These are phyloP conservation scores for Drosophila guanche DNA, from an alignment of 1,140 invertebrate genomes.

Conservation along the genomic window DNA sequence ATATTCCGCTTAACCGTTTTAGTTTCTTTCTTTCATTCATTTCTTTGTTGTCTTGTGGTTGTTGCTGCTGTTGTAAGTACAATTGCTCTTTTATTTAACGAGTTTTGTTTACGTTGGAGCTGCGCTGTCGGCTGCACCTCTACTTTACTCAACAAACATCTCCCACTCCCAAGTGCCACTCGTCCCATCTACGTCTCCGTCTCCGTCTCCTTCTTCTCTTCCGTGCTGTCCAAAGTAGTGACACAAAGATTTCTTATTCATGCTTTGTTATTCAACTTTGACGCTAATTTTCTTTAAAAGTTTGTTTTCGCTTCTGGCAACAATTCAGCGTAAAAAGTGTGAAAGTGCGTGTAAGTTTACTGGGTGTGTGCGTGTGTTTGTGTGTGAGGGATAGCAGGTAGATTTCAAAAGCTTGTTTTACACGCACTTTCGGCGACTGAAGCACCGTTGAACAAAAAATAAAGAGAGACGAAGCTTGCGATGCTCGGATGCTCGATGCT, in stretches of 20 bases:
- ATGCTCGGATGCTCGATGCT: too few species aligned
- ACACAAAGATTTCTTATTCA: slow-evolving; percentile 72
- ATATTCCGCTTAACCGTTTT: slow-evolving; percentile 83
- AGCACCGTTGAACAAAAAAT: slow-evolving; percentile 7
- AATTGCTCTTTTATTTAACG: slow-evolving; percentile 83
- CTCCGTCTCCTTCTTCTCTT: slow-evolving; percentile 3
- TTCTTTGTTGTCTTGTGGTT: slow-evolving; percentile 27
- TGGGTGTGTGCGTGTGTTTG: not conserved
- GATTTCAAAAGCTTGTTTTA: slow-evolving; percentile 43
- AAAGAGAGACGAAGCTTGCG: not conserved
- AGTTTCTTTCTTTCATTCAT: slow-evolving; percentile 54
- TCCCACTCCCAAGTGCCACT: not conserved
- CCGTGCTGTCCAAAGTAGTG: slow-evolving; percentile 51
- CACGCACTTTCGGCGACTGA: slow-evolving; percentile 33
- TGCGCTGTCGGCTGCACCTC: slow-evolving; percentile 26
- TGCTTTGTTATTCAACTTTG: slow-evolving; percentile 77
- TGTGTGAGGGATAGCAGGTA: not conserved
- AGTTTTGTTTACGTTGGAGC: slow-evolving; percentile 76
- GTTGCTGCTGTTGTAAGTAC: slow-evolving; percentile 59
- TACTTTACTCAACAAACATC: slow-evolving; percentile 14
- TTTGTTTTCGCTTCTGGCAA: slow-evolving; percentile 27
- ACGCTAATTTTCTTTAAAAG: slow-evolving; percentile 75
- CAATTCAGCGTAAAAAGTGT: slow-evolving; percentile 38
- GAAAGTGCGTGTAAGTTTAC: slow-evolving; percentile 29
- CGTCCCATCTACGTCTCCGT: not conserved